Percentiles rank a stretch among this genome's conserved stretches.
Conservation (phyloP, 2,888 invertebrate genomes). For the Teinopalpus imperialis region DNA sequence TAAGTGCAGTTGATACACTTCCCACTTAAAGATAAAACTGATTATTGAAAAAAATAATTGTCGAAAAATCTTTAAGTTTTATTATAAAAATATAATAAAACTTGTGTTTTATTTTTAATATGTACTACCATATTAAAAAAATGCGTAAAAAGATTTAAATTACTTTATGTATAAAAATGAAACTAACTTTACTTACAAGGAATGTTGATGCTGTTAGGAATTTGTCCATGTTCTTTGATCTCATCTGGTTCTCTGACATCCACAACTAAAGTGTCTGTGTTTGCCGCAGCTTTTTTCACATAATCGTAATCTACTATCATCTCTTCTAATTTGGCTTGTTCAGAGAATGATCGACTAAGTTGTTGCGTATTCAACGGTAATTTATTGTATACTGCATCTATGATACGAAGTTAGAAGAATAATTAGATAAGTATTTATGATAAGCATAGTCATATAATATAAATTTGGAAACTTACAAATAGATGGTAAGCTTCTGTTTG, state of each 20-base stretch:
- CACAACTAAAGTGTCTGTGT: constrained; percentile 76
- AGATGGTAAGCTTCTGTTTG: not conserved
- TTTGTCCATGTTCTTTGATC: constrained; percentile 85
- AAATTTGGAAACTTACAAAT: not conserved
- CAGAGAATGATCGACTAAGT: constrained; percentile 42
- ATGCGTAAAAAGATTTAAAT: too few relatives aligned
- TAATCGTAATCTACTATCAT: constrained; percentile 64
- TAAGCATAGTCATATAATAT: not conserved
- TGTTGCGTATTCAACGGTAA: not conserved
- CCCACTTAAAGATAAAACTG: constrained; percentile 69
- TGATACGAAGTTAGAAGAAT: not conserved
- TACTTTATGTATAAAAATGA: too few relatives aligned
- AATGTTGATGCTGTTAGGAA: constrained; percentile 89
- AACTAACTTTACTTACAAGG: constrained; percentile 83
- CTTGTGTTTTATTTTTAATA: too few relatives aligned
- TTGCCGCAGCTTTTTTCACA: constrained; percentile 58
- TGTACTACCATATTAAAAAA: too few relatives aligned
- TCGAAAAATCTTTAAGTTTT: not conserved
- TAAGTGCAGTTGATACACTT: constrained; percentile 65
- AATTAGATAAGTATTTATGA: not conserved
- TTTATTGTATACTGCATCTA: constrained; percentile 7
- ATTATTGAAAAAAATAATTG: not conserved
- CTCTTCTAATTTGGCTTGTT: constrained; percentile 42
- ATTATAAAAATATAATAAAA: too few relatives aligned
- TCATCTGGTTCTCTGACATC: constrained; percentile 90